A percentile compares a stretch with the other conserved stretches of the same genome.
These are phyloP conservation scores for Pseudotriccus pelzelni DNA, from an alignment of 2,797 vertebrate genomes.

Conservation along the genomic window DNA sequence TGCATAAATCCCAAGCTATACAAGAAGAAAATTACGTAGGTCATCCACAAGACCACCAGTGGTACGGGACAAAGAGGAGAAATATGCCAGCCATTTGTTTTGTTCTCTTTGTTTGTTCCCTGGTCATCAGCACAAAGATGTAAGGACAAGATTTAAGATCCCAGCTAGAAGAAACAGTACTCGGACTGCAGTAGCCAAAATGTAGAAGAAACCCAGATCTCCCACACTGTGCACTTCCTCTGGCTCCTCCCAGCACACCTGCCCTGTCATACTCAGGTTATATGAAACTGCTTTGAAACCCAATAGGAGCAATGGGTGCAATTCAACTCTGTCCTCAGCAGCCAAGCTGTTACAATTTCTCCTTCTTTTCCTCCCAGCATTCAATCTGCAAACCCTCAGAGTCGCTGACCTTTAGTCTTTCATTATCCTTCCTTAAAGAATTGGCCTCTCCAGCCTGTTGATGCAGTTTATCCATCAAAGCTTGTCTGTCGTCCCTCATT, in stretches of 20 bases:
- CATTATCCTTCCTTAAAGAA: conserved; percentile 82
- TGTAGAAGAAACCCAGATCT: background rate
- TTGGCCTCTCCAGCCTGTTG: conserved; percentile 78
- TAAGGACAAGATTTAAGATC: background rate
- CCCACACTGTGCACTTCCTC: background rate
- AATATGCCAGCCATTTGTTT: background rate
- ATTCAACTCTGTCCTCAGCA: background rate
- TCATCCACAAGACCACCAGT: background rate
- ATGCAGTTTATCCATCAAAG: conserved; percentile 80
- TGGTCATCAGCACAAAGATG: background rate
- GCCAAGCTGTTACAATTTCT: background rate
- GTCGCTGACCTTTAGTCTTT: conserved; percentile 84
- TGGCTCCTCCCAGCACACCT: background rate
- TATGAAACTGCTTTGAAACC: background rate
- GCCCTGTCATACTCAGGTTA: background rate
- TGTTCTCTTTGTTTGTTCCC: background rate
- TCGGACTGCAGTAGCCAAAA: background rate
- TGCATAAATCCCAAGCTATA: background rate
- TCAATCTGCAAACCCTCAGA: background rate
- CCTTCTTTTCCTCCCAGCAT: background rate
- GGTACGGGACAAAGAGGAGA: background rate
- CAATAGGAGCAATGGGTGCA: background rate
- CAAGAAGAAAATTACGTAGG: background rate
- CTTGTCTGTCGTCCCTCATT: conserved; percentile 77
- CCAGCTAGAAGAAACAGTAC: background rate